Evolutionary conservation across 2,113 vertebrate genomes (phyloP).

Genomic region (Bagarius yarrelli): DNA sequence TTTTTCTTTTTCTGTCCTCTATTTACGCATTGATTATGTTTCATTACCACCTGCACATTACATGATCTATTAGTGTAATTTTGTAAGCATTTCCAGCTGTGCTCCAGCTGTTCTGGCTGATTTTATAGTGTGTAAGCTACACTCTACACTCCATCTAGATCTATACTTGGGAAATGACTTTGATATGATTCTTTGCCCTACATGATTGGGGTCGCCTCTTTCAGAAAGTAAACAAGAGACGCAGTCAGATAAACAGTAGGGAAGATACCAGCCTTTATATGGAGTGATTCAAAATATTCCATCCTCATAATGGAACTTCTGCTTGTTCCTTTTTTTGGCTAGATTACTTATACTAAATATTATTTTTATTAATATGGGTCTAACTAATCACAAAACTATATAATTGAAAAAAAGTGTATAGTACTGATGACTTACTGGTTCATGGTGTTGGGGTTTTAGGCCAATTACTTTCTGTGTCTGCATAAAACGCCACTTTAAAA

Average conservation of each 20-base stretch:
- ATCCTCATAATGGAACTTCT: neutral
- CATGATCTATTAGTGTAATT: neutral
- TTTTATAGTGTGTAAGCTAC: neutral
- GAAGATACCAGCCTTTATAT: neutral
- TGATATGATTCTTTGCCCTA: neutral
- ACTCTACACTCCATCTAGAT: neutral
- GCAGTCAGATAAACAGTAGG: neutral
- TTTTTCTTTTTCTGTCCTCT: neutral
- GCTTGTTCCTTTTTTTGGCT: too few relatives aligned
- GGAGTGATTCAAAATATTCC: neutral
- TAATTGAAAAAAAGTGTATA: neutral
- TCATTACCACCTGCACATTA: neutral
- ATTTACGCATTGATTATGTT: neutral
- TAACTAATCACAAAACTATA: too few relatives aligned
- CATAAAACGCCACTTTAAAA: too few relatives aligned
- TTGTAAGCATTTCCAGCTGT: neutral
- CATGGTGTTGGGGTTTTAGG: neutral
- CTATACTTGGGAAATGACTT: neutral
- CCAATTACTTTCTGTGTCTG: neutral
- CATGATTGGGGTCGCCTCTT: neutral
- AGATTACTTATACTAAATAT: neutral
- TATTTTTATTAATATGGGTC: neutral
- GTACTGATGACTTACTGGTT: neutral
- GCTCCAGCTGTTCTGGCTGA: too few relatives aligned
- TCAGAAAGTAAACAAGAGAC: constrained; percentile 6